These are phyloP conservation scores for Philotrypesis tridentata DNA, from an alignment of 1,140 invertebrate species.

Conservation along the genomic window DNA sequence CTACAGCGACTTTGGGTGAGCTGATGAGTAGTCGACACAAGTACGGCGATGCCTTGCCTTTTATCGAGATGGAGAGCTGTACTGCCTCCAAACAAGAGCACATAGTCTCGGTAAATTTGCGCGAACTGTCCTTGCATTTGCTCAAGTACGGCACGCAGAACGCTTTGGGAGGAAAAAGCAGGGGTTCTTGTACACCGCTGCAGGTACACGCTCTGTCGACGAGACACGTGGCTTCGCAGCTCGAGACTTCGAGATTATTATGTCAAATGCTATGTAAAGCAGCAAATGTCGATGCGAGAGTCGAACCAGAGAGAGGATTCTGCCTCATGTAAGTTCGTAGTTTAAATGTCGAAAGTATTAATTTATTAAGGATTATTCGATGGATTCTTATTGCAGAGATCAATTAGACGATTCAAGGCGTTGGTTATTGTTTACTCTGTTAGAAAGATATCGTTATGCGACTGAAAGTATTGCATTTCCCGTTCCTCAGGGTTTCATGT, in stretches of 20 bases:
- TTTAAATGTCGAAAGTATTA: no score
- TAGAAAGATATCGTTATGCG: conserved; percentile 85
- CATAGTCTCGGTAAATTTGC: conserved; percentile 88
- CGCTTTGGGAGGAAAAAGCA: conserved; percentile 64
- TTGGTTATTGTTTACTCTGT: conserved; percentile 80
- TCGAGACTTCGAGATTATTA: conserved; percentile 84
- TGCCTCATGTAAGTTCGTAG: conserved; percentile 83
- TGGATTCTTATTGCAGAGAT: conserved; percentile 75
- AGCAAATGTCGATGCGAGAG: conserved; percentile 77
- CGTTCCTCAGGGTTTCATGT: conserved; percentile 87
- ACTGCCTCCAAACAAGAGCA: conserved; percentile 91
- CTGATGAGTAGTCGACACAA: conserved; percentile 69
- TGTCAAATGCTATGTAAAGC: conserved; percentile 84
- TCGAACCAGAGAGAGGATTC: conserved; percentile 84
- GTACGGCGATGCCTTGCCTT: conserved; percentile 77
- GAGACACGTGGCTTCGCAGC: conserved; percentile 84
- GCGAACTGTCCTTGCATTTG: conserved; percentile 87
- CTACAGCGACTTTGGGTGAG: conserved; percentile 68
- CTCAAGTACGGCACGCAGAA: conserved; percentile 79
- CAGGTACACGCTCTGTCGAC: conserved; percentile 88
- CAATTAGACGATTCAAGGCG: conserved; percentile 80
- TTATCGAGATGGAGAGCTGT: conserved; percentile 87
- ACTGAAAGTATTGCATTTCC: conserved; percentile 87
- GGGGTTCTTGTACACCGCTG: conserved; percentile 77
- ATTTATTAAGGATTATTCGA: no score